phyloP scores from a whole-genome alignment of 2,797 vertebrate genomes.

The Micropoecilia bifurca region DNA sequence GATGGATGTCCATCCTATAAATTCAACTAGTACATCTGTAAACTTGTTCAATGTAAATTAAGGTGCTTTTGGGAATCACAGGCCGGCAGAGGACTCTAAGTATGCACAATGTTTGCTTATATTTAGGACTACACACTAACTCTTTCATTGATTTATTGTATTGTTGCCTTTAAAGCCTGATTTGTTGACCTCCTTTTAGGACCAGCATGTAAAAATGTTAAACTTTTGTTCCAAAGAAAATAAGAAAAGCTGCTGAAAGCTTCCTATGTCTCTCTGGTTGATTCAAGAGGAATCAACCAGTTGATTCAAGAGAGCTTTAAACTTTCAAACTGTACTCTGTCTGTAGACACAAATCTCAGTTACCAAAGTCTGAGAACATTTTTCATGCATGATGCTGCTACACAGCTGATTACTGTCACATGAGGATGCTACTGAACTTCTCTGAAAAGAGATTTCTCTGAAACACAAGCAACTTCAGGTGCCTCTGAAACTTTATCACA shows the following conservation, averaged over 20 bases:
- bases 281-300: no score
- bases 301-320: neutral
- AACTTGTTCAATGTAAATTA: neutral
- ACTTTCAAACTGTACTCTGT: conserved; percentile 2
- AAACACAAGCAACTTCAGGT: conserved; percentile 47
- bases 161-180: neutral
- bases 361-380: conserved; percentile 40
- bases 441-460: conserved; percentile 35
- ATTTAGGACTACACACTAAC: neutral
- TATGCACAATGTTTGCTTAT: neutral
- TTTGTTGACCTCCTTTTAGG: neutral
- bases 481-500: conserved; percentile 51
- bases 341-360: conserved; percentile 12
- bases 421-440: conserved; percentile 38
- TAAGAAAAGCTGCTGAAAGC: neutral
- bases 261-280: neutral
- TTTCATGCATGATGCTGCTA: conserved; percentile 21
- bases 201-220: neutral
- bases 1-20: no score
- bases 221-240: neutral
- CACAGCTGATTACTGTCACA: conserved; percentile 37
- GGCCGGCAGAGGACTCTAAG: neutral
- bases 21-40: neutral
- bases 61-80: neutral
- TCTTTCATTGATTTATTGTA: neutral